A percentile compares a stretch with the other conserved stretches of the same genome.
Evolutionary conservation across 2,797 vertebrate genomes (phyloP).

Genomic region (Euphonia xanthogaster): DNA sequence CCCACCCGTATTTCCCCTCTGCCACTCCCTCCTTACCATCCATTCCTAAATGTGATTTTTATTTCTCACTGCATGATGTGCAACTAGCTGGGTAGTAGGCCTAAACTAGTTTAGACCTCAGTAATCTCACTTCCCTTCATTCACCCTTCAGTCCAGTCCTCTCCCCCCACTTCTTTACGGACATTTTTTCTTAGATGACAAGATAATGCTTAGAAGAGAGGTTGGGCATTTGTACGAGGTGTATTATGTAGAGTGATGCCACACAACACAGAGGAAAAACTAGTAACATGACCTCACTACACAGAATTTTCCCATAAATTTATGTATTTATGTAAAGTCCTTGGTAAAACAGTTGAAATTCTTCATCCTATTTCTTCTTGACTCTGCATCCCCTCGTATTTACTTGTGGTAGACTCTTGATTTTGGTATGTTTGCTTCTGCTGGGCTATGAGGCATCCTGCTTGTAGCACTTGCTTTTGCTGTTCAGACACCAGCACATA

Average conservation of each 20-base stretch:
- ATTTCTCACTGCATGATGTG: background rate
- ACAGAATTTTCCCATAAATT: background rate
- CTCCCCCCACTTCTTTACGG: background rate
- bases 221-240: background rate
- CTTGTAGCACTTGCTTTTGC: background rate
- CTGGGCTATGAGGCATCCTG: background rate
- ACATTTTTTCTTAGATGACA: background rate
- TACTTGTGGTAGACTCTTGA: background rate
- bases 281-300: background rate
- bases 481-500: background rate
- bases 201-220: background rate
- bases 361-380: background rate
- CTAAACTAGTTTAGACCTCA: background rate
- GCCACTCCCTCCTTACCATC: background rate
- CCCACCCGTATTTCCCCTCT: slow-evolving; percentile 11
- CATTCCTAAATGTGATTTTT: background rate
- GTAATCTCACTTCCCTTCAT: background rate
- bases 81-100: background rate
- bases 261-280: background rate
- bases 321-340: background rate
- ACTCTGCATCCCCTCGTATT: background rate
- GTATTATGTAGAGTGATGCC: background rate
- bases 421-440: background rate
- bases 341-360: background rate
- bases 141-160: background rate